A percentile compares a stretch with the other conserved stretches of the same genome.
These are phyloP conservation scores for Gisinianus flammeolus DNA, from an alignment of 2,888 invertebrate genomes.

Conservation along the genomic window DNA sequence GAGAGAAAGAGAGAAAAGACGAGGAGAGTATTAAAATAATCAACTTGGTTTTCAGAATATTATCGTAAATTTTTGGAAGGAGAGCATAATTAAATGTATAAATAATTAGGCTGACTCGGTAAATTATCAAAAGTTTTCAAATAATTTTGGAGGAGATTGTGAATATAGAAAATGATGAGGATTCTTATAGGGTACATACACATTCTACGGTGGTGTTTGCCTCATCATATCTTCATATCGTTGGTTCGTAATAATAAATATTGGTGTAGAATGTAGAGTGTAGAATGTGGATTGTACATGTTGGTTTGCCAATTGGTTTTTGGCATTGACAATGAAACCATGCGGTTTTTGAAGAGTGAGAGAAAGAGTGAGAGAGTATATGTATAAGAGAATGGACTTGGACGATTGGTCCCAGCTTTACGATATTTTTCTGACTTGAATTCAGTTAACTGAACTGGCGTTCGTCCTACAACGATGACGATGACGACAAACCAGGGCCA, in stretches of 20 bases:
- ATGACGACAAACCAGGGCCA: background rate
- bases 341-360: slow-evolving; percentile 1
- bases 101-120: background rate
- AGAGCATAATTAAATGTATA: background rate
- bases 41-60: background rate
- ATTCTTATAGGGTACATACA: background rate
- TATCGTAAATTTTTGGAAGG: background rate
- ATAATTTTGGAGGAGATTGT: background rate
- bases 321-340: slow-evolving; percentile 35
- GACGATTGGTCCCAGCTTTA: background rate
- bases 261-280: background rate
- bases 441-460: too few species aligned
- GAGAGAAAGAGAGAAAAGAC: background rate
- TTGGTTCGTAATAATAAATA: background rate
- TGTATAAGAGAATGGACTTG: background rate
- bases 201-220: too few species aligned
- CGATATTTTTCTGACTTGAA: slow-evolving; percentile 14
- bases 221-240: background rate
- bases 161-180: background rate
- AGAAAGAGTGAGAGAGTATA: background rate
- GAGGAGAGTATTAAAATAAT: background rate
- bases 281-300: background rate
- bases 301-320: slow-evolving; percentile 30
- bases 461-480: too few species aligned
- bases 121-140: background rate